Conservation (phyloP, 2,888 invertebrate genomes). For the Luperina testacea region DNA sequence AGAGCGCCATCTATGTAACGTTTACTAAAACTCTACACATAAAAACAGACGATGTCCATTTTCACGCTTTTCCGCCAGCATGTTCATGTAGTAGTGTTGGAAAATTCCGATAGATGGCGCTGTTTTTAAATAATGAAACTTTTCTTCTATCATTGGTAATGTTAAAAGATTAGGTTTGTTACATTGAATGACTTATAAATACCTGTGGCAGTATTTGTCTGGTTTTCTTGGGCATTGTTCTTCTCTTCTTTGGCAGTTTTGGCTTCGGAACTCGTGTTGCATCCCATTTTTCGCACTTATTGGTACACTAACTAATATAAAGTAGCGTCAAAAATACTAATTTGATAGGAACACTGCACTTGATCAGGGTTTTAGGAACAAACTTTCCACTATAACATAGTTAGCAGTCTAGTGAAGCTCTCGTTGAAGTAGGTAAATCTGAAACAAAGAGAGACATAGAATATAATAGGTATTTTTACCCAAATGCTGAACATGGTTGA, state of each 20-base stretch:
- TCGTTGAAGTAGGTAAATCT: constrained; percentile 64
- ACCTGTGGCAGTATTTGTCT: constrained; percentile 71
- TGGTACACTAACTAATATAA: constrained; percentile 58
- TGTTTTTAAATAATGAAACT: background rate
- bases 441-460: constrained; percentile 67
- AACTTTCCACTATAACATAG: constrained; percentile 69
- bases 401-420: constrained; percentile 60
- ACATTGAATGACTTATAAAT: constrained; percentile 28
- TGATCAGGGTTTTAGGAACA: constrained; percentile 39
- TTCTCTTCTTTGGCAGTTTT: constrained; percentile 76
- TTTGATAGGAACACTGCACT: constrained; percentile 57
- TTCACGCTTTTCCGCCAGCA: background rate
- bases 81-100: background rate
- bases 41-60: background rate
- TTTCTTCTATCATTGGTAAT: background rate
- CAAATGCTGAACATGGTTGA: background rate
- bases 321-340: constrained; percentile 52
- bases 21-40: background rate
- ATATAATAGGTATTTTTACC: background rate
- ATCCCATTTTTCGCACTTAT: constrained; percentile 75
- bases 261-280: constrained; percentile 82
- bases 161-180: background rate
- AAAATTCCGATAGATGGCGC: constrained; percentile 60
- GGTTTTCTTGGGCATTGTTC: constrained; percentile 69
- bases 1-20: constrained; percentile 39